Percentiles rank a stretch among this genome's conserved stretches.
Evolutionary conservation across 1,140 invertebrate genomes (phyloP).

Genomic region (Agraylea sexmaculata): DNA sequence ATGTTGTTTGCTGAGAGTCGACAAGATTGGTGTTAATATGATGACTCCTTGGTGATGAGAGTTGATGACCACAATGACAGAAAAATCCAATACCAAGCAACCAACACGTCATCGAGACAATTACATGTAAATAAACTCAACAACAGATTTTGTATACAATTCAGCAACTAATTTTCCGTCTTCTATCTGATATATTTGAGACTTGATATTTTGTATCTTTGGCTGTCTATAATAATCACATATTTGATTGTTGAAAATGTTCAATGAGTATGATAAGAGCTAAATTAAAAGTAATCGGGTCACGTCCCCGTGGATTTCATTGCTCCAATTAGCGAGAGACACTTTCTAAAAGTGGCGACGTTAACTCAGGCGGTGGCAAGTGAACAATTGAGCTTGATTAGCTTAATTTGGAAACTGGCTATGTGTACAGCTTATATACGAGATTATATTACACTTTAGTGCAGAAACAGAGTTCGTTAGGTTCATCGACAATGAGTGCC

Average conservation of each 20-base stretch:
- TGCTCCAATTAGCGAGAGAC: slow-evolving; percentile 13
- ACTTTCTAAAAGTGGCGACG: slow-evolving; percentile 7
- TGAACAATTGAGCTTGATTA: slow-evolving; percentile 19
- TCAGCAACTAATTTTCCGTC: not conserved
- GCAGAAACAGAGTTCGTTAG: too few relatives aligned
- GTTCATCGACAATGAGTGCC: too few relatives aligned
- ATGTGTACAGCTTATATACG: too few relatives aligned
- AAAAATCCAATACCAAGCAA: too few relatives aligned
- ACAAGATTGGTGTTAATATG: too few relatives aligned
- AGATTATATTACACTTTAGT: too few relatives aligned
- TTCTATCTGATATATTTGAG: not conserved
- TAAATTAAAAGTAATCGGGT: too few relatives aligned
- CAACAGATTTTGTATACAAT: not conserved
- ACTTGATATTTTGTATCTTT: not conserved
- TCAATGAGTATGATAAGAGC: slow-evolving; percentile 1
- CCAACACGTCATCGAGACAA: too few relatives aligned
- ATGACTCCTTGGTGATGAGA: too few relatives aligned
- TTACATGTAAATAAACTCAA: slow-evolving; percentile 1
- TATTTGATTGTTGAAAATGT: not conserved
- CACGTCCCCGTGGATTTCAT: slow-evolving; percentile 10
- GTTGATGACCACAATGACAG: too few relatives aligned
- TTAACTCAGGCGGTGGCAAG: slow-evolving; percentile 7
- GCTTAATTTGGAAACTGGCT: slow-evolving; percentile 16
- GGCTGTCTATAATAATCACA: not conserved
- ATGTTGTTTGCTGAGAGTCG: too few relatives aligned